These are phyloP conservation scores for Hydractinia symbiolongicarpus DNA, from an alignment of 30 jellyfish, hydroid and myxozoan genomes.

Conservation along the genomic window DNA sequence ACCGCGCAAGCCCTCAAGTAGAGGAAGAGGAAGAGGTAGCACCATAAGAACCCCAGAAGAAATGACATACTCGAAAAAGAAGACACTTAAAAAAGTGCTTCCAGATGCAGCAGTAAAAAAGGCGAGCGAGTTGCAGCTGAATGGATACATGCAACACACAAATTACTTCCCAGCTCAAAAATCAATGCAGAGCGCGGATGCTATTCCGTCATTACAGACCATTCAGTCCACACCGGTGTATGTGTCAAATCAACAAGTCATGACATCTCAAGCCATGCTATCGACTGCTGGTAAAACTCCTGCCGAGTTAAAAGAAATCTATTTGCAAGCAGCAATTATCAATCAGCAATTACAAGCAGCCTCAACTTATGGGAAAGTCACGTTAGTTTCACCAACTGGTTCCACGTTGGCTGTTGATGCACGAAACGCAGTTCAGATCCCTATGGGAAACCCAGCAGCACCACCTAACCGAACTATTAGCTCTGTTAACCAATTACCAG, in stretches of 20 bases:
- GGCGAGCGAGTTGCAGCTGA: slow-evolving; percentile 28
- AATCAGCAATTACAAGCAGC: slow-evolving; percentile 1
- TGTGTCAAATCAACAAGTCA: slow-evolving; percentile 1
- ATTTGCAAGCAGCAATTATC: slow-evolving; percentile 2
- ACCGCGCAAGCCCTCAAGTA: not conserved
- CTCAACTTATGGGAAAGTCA: not conserved
- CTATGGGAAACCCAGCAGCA: not conserved
- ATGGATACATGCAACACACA: slow-evolving; percentile 5
- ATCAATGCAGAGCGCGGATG: not conserved
- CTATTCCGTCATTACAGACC: slow-evolving; percentile 17
- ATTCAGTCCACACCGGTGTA: slow-evolving; percentile 4
- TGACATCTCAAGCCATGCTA: not conserved
- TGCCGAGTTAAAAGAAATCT: slow-evolving; percentile 3
- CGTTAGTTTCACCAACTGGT: not conserved
- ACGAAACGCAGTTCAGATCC: not conserved
- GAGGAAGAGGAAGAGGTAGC: slow-evolving; percentile 5
- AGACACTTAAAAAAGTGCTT: slow-evolving; percentile 1
- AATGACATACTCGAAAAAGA: not conserved
- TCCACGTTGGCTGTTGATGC: not conserved
- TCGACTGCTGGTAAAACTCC: not conserved
- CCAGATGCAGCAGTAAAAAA: not conserved
- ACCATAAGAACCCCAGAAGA: not conserved
- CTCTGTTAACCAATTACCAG: not conserved
- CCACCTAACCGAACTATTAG: slow-evolving; percentile 8
- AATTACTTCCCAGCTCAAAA: slow-evolving; percentile 5